Evolutionary conservation across 2,113 vertebrate species (phyloP).

Genomic region (Gymnogyps californianus): DNA sequence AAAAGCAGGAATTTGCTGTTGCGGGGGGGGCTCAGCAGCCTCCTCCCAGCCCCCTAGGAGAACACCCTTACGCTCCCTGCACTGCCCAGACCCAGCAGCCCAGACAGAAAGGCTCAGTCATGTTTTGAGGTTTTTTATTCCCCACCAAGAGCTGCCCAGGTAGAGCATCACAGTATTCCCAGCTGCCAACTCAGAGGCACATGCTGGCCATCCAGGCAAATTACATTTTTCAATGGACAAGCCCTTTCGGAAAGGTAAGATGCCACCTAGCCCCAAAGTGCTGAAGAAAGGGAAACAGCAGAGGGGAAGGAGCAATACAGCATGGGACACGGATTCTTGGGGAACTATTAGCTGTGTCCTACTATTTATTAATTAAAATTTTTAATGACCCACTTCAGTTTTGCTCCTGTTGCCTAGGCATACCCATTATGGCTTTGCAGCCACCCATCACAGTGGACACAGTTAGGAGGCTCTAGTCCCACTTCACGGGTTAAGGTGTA

Average conservation of each 20-base stretch:
- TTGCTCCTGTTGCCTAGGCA: not conserved
- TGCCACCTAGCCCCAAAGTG: not conserved
- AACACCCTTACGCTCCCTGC: not conserved
- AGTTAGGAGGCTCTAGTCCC: not conserved
- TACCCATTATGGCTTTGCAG: not conserved
- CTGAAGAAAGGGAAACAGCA: not conserved
- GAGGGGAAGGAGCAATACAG: not conserved
- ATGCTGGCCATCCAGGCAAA: not conserved
- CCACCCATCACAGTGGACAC: not conserved
- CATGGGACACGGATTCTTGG: not conserved
- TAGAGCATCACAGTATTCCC: not conserved
- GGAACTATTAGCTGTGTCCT: not conserved
- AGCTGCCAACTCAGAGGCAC: not conserved
- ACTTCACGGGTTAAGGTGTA: not conserved
- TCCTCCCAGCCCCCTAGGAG: not conserved
- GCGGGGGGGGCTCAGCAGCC: not conserved
- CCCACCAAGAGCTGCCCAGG: not conserved
- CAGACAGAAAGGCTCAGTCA: not conserved
- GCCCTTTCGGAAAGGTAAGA: not conserved
- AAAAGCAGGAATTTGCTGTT: not conserved
- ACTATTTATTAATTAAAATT: not conserved
- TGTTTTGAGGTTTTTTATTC: not conserved
- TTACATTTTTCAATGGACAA: not conserved
- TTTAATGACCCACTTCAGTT: not conserved
- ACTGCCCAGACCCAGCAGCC: not conserved